These are phyloP conservation scores for Podargus strigoides DNA, from an alignment of 2,797 vertebrate species.

Conservation along the genomic window DNA sequence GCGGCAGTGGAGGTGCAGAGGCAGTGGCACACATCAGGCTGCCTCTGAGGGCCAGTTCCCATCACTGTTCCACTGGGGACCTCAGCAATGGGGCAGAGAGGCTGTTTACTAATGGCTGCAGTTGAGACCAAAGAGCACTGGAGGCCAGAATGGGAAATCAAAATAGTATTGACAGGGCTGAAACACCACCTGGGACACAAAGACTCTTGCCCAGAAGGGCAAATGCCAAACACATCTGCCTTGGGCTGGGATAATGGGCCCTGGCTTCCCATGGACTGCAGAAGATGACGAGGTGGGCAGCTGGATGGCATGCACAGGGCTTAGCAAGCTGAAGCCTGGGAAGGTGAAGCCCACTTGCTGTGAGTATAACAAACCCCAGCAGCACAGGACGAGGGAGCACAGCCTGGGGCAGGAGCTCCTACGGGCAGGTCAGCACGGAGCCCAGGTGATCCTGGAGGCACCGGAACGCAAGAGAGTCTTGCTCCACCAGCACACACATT, in stretches of 20 bases:
- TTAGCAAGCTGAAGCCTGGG: background rate
- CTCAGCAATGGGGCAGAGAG: background rate
- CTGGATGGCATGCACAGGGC: background rate
- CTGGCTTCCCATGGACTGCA: fast-evolving
- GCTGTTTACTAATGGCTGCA: background rate
- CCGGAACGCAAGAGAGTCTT: fast-evolving
- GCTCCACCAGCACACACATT: fast-evolving
- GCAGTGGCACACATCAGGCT: background rate
- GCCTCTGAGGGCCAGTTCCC: background rate
- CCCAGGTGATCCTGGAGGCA: fast-evolving
- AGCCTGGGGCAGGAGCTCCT: background rate
- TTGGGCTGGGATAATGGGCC: background rate
- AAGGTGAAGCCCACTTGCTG: background rate
- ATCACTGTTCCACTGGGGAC: background rate
- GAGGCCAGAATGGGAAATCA: background rate
- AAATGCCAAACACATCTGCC: background rate
- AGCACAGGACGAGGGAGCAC: background rate
- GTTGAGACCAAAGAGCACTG: background rate
- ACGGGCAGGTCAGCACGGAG: fast-evolving
- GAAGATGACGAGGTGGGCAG: fast-evolving
- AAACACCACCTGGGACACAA: background rate
- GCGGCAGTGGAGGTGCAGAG: background rate
- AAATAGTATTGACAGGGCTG: background rate
- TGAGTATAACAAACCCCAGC: background rate
- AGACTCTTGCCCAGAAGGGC: background rate